Evolutionary conservation across 2,113 vertebrate genomes (phyloP).

Genomic region (Notiomystis cincta): DNA sequence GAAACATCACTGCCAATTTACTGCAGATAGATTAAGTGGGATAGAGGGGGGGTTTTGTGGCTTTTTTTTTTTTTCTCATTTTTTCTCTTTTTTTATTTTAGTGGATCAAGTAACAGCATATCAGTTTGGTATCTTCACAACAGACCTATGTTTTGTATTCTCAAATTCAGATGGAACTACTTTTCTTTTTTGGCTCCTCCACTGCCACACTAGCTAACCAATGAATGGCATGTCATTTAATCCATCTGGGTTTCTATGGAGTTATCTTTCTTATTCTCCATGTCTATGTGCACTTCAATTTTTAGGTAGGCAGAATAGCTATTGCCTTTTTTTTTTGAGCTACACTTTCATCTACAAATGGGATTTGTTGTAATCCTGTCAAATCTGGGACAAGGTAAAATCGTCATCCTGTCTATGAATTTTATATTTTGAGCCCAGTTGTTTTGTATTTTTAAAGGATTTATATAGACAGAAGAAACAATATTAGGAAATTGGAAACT

Average conservation of each 20-base stretch:
- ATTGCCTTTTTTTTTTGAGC: neutral
- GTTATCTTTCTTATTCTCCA: neutral
- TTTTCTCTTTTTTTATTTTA: neutral
- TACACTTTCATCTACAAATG: neutral
- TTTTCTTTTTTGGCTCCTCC: neutral
- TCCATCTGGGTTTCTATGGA: neutral
- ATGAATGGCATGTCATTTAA: neutral
- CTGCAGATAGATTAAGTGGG: neutral
- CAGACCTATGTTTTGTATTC: neutral
- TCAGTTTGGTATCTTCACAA: neutral
- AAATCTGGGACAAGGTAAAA: neutral
- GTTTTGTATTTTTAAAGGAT: neutral
- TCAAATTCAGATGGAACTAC: neutral
- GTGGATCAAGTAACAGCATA: neutral
- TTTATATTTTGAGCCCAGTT: neutral
- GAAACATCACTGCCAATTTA: neutral
- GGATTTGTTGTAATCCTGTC: neutral
- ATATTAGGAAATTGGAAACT: neutral
- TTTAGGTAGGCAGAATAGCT: neutral
- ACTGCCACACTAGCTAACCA: neutral
- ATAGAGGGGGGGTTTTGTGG: rapidly evolving
- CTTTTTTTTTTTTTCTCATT: neutral
- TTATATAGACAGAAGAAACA: neutral
- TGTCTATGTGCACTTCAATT: neutral
- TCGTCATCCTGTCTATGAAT: neutral